Base-by-base conservation (phyloP, 2,113 vertebrate genomes). In the Corydoras maculifer region DNA sequence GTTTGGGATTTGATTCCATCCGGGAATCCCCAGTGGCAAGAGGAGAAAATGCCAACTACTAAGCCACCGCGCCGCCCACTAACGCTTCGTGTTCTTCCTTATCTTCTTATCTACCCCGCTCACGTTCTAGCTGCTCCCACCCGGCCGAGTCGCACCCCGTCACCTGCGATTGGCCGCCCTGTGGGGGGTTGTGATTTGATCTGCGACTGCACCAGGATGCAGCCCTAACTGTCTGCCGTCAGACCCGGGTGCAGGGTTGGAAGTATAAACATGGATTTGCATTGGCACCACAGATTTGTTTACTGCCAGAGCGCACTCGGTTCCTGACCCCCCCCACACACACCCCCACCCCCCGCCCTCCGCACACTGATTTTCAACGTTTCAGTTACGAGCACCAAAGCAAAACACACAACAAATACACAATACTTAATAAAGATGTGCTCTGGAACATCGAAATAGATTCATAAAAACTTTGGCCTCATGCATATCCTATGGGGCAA, bases 241-340 rank as follows among this genome's bases (percentile, higher is more conserved):
- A 72, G 79, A 74, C 82, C 80, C 81, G 48, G 77, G 78, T 82
- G 72, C 78, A 62, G n/a, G 68, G 76, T 75, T 67, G 82, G 35
- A 75, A 77, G 58, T n/a, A 75, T 57, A 81, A 83, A 82, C 80
- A 84, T 3, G 14, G 10, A 86, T 91, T 91, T 91, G 89, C 89
- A 91, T 91, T 82, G 65, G 77, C 73, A 76, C 85, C 81, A 85
- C 86, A 84, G 90, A 90, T 91, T 91, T 91, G 88, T 90, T 89
- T 91, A 86, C 82, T n/a, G 15, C 54, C 54, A 57, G 12, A 57
- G 13, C n/a, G 54, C 4, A 5, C 15, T 57, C 18, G 18, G 18
- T 25, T 25, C 18, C 18, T 25, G 1, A 25, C 2, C 18, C 18
- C 18, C 18, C 18, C 18, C 18, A 25, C 18, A 1, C 18, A 1